A percentile compares a stretch with the other conserved stretches of the same genome.
These are phyloP conservation scores for Bubo bubo DNA, from an alignment of 2,113 vertebrate species.

Conservation along the genomic window DNA sequence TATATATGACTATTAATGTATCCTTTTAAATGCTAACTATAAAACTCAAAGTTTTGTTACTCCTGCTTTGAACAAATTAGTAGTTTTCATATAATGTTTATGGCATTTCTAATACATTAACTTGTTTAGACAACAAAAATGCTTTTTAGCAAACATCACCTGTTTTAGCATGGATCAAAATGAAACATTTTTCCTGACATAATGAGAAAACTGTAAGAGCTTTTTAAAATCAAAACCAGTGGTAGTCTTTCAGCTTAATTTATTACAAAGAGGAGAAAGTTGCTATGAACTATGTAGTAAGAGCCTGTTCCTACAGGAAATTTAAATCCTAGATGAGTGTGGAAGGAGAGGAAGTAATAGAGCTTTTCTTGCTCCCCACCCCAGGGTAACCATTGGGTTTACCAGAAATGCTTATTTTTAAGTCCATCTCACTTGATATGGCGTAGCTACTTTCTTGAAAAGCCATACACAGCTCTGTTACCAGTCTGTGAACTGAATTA, in stretches of 20 bases:
- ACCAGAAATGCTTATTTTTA: neutral
- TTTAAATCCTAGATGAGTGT: neutral
- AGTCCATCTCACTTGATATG: neutral
- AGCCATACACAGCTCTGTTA: neutral
- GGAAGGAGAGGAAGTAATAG: conserved; percentile 21
- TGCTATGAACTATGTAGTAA: neutral
- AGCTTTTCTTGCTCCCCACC: conserved; percentile 14
- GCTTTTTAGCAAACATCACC: neutral
- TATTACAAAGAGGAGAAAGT: neutral
- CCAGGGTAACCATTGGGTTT: neutral
- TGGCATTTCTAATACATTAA: neutral
- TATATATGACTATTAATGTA: neutral
- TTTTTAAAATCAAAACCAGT: neutral
- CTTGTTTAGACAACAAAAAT: neutral
- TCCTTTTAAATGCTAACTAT: neutral
- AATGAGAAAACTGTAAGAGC: neutral
- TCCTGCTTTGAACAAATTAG: neutral
- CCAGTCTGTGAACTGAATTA: neutral
- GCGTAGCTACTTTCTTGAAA: neutral
- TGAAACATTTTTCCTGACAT: conserved; percentile 10
- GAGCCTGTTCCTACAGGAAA: conserved; percentile 4
- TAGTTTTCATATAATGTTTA: neutral
- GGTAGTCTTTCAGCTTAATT: neutral
- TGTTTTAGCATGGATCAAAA: neutral
- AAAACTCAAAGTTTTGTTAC: neutral